phyloP scores from a whole-genome alignment of 2,888 invertebrate genomes.

The Orthonevra nobilis region DNA sequence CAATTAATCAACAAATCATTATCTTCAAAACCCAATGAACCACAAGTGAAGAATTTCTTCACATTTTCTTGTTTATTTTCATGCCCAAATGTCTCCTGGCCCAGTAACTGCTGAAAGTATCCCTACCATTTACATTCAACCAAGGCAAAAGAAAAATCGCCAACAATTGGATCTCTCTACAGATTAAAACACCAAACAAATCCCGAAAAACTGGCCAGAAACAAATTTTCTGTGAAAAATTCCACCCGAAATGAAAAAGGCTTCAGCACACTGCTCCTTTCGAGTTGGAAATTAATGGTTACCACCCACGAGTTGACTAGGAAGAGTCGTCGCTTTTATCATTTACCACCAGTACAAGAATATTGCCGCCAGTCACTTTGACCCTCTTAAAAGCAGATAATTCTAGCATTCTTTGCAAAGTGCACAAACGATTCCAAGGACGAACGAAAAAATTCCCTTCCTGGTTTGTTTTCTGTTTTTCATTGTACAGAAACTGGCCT shows the following conservation, averaged over 20 bases:
- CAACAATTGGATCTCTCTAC: slow-evolving; percentile 12
- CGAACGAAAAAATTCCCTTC: slow-evolving; percentile 13
- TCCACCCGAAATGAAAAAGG: slow-evolving; percentile 26
- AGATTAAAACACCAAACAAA: slow-evolving; percentile 35
- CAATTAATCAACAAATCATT: no score
- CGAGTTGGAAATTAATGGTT: slow-evolving; percentile 32
- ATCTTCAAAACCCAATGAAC: no score
- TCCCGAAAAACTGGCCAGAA: slow-evolving; percentile 13
- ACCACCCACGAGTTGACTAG: slow-evolving; percentile 50
- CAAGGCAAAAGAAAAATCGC: slow-evolving; percentile 1
- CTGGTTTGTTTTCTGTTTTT: slow-evolving; percentile 30
- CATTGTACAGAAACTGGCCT: slow-evolving; percentile 41
- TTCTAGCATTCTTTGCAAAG: slow-evolving; percentile 47
- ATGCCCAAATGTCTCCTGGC: no score
- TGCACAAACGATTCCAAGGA: slow-evolving; percentile 17
- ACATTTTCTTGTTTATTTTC: no score
- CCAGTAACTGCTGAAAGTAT: no score
- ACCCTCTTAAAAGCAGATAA: slow-evolving; percentile 55
- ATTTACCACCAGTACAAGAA: slow-evolving; percentile 36
- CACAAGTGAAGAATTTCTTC: no score
- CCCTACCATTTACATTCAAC: no score
- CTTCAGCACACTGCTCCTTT: slow-evolving; percentile 15
- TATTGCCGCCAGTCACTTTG: slow-evolving; percentile 52
- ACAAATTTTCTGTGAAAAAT: slow-evolving; percentile 10
- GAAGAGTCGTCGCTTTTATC: slow-evolving; percentile 50